Conservation (phyloP, 2,888 invertebrate species). For the Sphaerophoria taeniata region DNA sequence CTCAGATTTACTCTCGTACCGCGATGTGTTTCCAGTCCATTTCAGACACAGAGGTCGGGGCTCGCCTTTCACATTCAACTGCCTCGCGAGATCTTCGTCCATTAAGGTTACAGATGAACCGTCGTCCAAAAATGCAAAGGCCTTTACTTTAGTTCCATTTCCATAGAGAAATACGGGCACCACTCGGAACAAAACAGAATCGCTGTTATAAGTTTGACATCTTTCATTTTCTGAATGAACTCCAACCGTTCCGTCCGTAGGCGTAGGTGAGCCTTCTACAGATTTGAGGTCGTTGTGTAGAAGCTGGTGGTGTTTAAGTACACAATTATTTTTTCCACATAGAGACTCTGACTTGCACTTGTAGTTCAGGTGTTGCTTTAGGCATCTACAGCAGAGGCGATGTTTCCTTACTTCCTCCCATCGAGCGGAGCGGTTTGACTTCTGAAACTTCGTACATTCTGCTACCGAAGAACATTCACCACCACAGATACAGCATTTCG, state of each 20-base stretch:
- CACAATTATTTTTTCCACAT: slow-evolving; percentile 36
- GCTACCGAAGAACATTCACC: slow-evolving; percentile 5
- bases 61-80: background rate
- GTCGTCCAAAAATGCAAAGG: background rate
- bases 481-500: slow-evolving; percentile 32
- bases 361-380: too few relatives aligned
- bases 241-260: background rate
- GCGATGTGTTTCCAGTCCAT: slow-evolving; percentile 1
- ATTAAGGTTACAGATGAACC: background rate
- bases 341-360: slow-evolving; percentile 10
- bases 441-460: slow-evolving; percentile 14
- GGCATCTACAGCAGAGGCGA: slow-evolving; percentile 11
- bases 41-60: slow-evolving; percentile 3
- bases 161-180: background rate
- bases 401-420: slow-evolving; percentile 35
- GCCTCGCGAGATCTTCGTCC: background rate
- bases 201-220: background rate
- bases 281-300: slow-evolving; percentile 15
- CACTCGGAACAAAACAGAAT: background rate
- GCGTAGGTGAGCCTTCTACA: background rate
- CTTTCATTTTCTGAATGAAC: background rate
- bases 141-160: background rate
- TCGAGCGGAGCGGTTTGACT: background rate
- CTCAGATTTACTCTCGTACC: background rate
- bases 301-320: slow-evolving; percentile 25